Evolutionary conservation across 2,888 invertebrate genomes (phyloP).

Genomic region (Julus scandinavius): DNA sequence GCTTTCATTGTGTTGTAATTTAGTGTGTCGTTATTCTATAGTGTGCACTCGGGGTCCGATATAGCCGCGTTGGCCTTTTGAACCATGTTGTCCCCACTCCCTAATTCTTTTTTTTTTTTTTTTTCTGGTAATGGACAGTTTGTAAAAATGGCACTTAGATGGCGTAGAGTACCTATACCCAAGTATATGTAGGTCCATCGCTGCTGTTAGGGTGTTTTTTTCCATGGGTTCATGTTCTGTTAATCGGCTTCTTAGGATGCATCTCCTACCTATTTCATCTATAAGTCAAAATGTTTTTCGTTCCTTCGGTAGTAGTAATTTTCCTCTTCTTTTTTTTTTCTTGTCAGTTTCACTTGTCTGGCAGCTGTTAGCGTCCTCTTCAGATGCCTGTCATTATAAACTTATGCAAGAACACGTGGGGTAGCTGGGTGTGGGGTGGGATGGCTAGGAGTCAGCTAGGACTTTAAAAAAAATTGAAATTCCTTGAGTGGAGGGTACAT

Average conservation of each 20-base stretch:
- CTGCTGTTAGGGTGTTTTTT: not conserved
- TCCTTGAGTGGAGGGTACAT: not conserved
- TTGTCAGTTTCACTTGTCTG: not conserved
- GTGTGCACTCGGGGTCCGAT: too few relatives aligned
- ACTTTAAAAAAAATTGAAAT: not conserved
- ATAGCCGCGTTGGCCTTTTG: too few relatives aligned
- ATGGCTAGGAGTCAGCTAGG: not conserved
- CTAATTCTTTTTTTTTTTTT: too few relatives aligned
- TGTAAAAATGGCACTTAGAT: not conserved
- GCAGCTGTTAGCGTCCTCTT: conserved; percentile 9
- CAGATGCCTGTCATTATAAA: not conserved
- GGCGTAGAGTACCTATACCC: not conserved
- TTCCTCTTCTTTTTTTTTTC: not conserved
- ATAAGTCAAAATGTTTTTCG: not conserved
- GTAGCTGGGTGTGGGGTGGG: not conserved
- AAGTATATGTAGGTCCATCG: too few relatives aligned
- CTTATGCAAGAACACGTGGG: conserved; percentile 11
- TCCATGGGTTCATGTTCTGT: not conserved
- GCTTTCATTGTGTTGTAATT: too few relatives aligned
- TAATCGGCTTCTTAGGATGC: not conserved
- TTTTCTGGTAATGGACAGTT: not conserved
- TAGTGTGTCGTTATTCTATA: too few relatives aligned
- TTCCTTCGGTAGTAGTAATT: not conserved
- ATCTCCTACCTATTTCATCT: not conserved
- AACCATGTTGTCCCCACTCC: too few relatives aligned